Conservation (phyloP, 2,888 invertebrate genomes). For the Ophion ellenae region DNA sequence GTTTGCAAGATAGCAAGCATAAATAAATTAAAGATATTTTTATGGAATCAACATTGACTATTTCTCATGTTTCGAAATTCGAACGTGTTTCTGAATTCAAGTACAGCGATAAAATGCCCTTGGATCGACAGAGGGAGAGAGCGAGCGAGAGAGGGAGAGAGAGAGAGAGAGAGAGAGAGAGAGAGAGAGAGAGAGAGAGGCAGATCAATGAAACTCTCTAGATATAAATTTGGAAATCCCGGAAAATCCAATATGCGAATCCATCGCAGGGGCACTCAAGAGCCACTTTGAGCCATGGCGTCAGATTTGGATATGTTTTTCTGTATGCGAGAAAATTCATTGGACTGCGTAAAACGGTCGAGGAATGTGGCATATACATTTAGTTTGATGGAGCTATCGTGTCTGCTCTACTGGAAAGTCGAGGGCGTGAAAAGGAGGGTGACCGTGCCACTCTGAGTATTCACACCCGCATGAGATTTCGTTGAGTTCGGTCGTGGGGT, state of each 20-base stretch:
- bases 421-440: conserved; percentile 43
- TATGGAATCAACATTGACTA: neutral
- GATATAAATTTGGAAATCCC: conserved; percentile 2
- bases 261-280: conserved; percentile 1
- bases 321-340: conserved; percentile 10
- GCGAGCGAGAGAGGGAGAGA: conserved; percentile 4
- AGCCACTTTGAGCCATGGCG: conserved; percentile 33
- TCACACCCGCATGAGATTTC: conserved; percentile 35
- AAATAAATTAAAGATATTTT: neutral
- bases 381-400: conserved; percentile 27
- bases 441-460: conserved; percentile 37
- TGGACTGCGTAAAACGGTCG: conserved; percentile 3
- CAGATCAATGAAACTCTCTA: neutral
- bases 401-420: conserved; percentile 39
- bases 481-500: conserved; percentile 33
- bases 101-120: neutral
- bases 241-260: neutral
- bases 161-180: neutral
- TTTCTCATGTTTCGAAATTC: neutral
- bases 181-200: neutral
- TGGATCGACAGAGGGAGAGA: neutral
- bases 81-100: neutral
- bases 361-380: conserved; percentile 13
- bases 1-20: neutral
- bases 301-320: conserved; percentile 77